phyloP scores from a whole-genome alignment of 2,888 invertebrate species.

The Sialis lutaria region DNA sequence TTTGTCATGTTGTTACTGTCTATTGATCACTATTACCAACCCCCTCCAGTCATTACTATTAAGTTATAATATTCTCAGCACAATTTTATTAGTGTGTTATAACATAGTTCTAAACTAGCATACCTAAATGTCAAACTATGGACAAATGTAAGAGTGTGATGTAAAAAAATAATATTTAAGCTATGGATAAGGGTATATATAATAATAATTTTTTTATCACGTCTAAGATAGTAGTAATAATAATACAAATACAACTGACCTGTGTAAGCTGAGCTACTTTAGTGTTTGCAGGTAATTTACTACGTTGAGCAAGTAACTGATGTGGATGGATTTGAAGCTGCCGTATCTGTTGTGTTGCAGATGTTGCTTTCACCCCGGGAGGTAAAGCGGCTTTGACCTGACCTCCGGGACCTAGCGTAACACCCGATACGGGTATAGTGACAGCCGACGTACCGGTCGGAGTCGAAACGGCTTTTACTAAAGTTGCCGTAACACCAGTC shows the following conservation, averaged over 20 bases:
- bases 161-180: too few species aligned
- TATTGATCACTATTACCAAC: too few species aligned
- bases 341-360: constrained; percentile 43
- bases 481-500: constrained; percentile 35
- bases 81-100: too few species aligned
- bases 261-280: constrained; percentile 44
- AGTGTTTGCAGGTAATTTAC: constrained; percentile 31
- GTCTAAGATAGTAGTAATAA: too few species aligned
- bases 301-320: constrained; percentile 32
- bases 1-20: too few species aligned
- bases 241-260: constrained; percentile 11
- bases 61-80: too few species aligned
- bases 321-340: constrained; percentile 43
- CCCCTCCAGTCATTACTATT: too few species aligned
- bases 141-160: too few species aligned
- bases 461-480: constrained; percentile 41
- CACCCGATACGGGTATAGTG: constrained; percentile 33
- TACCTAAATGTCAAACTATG: too few species aligned
- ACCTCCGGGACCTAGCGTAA: constrained; percentile 26
- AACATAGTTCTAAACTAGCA: too few species aligned
- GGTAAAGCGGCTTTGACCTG: constrained; percentile 16
- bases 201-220: too few species aligned
- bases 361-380: constrained; percentile 24
- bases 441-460: constrained; percentile 20
- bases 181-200: too few species aligned